Evolutionary conservation across 2,113 vertebrate genomes (phyloP).

Genomic region (Cromileptes altivelis): DNA sequence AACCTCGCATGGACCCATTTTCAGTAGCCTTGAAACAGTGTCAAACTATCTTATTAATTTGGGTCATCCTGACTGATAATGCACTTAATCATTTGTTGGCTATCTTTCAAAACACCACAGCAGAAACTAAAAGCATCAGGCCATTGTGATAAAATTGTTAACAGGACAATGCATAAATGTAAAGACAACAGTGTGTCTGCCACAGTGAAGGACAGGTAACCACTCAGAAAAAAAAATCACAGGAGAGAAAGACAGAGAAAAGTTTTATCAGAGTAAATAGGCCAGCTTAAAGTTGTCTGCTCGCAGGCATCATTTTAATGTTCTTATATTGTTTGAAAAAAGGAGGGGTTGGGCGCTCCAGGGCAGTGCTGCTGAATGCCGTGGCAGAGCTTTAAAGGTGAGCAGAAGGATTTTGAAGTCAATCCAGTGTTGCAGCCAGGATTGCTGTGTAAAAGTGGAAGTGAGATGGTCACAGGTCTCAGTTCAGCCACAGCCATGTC

Average conservation of each 20-base stretch:
- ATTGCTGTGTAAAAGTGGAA: neutral
- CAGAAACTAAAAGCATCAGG: constrained; percentile 25
- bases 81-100: constrained; percentile 16
- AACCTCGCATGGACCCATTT: neutral
- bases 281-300: constrained; percentile 28
- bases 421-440: neutral
- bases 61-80: constrained; percentile 21
- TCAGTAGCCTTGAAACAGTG: constrained; percentile 7
- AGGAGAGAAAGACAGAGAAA: constrained; percentile 5
- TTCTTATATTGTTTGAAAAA: constrained; percentile 13
- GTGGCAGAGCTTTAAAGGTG: constrained; percentile 37
- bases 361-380: constrained; percentile 23
- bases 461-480: neutral
- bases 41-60: neutral
- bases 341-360: constrained; percentile 16
- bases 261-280: constrained; percentile 13
- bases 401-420: constrained; percentile 29
- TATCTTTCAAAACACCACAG: constrained; percentile 17
- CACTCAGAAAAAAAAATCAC: neutral
- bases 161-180: constrained; percentile 13
- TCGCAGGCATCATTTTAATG: constrained; percentile 21
- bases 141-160: constrained; percentile 15
- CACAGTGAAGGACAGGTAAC: constrained; percentile 1
- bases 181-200: neutral
- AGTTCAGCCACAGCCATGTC: neutral